A percentile compares a stretch with the other conserved stretches of the same genome.
These are phyloP conservation scores for Mythimna impura DNA, from an alignment of 2,888 invertebrate genomes.

Conservation along the genomic window DNA sequence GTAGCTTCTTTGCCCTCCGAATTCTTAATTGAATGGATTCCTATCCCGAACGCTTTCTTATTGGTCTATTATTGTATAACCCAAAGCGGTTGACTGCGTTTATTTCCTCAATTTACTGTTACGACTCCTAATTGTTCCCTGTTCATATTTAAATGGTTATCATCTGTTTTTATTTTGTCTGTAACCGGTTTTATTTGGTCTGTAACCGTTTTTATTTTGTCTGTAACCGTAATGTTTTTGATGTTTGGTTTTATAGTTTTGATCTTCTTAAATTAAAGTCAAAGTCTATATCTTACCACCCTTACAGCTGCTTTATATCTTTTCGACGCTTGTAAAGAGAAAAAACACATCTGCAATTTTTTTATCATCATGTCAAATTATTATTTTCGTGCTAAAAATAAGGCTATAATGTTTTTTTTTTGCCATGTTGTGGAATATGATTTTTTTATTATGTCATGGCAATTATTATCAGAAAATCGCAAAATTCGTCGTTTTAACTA, in stretches of 20 bases:
- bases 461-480: too few species aligned
- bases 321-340: background rate
- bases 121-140: conserved; percentile 43
- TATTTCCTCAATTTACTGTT: conserved; percentile 55
- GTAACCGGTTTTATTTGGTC: conserved; percentile 25
- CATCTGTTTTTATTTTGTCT: conserved; percentile 29
- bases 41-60: conserved; percentile 53
- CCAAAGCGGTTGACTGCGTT: conserved; percentile 45
- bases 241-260: background rate
- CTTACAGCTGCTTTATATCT: background rate
- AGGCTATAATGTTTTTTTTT: too few species aligned
- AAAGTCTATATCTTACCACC: background rate
- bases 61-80: conserved; percentile 54
- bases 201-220: conserved; percentile 21
- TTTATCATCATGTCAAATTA: too few species aligned
- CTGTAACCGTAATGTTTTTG: conserved; percentile 2
- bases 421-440: too few species aligned
- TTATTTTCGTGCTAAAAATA: too few species aligned
- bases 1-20: conserved; percentile 12
- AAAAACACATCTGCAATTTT: too few species aligned
- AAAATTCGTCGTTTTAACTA: background rate
- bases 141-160: conserved; percentile 39
- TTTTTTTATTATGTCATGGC: too few species aligned
- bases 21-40: conserved; percentile 60
- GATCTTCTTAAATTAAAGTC: background rate